Base-by-base conservation (phyloP, 2,113 vertebrate species). In the Gavialis gangeticus region DNA sequence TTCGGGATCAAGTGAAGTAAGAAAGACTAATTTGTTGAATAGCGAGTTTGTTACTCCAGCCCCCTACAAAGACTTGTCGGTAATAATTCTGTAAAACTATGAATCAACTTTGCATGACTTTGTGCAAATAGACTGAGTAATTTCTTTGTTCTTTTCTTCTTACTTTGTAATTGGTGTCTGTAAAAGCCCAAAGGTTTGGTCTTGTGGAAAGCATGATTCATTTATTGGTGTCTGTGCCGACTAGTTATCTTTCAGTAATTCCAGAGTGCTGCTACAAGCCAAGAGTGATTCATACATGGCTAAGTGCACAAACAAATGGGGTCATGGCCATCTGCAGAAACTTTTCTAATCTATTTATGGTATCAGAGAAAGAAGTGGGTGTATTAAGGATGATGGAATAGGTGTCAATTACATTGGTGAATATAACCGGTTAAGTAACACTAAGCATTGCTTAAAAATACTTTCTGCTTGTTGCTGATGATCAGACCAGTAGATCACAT, bases 141-240 rank as follows among this genome's bases (percentile, higher is more conserved):
- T 98, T 96, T 97, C 98, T 98, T 98, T 98, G 98, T 98, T 98
- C 98, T 98, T 95, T 96, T 95, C 95, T 97, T 97, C 97, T 97
- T 96, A 76, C 97, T 97, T 97, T 96, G 97, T 98, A 98, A 98
- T 97, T 97, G 97, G 96, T 98, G 97, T 98, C 98, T 98, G 98
- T 93, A 93, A 96, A 97, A 98, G 98, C 97, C 98, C 96, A 97
- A 97, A 98, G 98, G 98, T 98, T 98, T 96, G 96, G 98, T 96
- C 97, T 97, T 98, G 97, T 94, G 97, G 98, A 98, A 98, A 98
- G 96, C 93, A 80, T 98, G 98, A 98, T 98, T 98, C 98, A 98
- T 98, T 98, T 98, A 98, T 98, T 96, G 98, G 97, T 98, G 98
- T 98, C 98, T 98, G 96, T 87, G 94, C 96, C 87, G 77, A 96